Base-by-base conservation (phyloP, 35 echinoderm and acorn worm species). In the Apostichopus californicus region DNA sequence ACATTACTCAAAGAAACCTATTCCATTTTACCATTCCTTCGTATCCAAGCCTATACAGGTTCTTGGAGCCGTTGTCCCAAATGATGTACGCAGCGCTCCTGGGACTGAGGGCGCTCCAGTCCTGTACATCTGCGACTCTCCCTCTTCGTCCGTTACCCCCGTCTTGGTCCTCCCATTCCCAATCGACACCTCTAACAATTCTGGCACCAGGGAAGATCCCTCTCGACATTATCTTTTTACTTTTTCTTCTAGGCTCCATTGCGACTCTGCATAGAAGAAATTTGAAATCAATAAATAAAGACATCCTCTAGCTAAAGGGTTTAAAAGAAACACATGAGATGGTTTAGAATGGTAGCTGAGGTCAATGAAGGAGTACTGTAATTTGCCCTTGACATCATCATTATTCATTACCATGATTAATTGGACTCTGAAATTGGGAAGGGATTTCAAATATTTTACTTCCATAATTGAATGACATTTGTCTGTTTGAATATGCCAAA, bases 131-230 rank as follows among this genome's bases (percentile, higher is more conserved):
- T 17, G 97, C 95, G 26, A 98, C 95, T 75, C 95, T 96, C 8
- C 97, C 97, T 57, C 97, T 78, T 6, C 97, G 87, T 24, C 95
- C 92, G 77, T 94, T 98, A 11, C 97, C 97, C 3, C 97, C 97
- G 92, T 98, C 97, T 71, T 98, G 97, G 56, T 98, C 97, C 86
- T 98, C 97, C 97, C 97, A 98, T 89, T 98, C 94, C 97, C 97
- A 98, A 88, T 98, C 97, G 8, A 98, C 97, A 7, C 97, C 97
- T 54, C 97, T 92, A 6, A 98, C 97, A 87, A 98, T 95, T 13
- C 97, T 73, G 34, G 97, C 94, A 56, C 97, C 97, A 2, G 97
- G 95, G 77, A 96, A 98, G 87, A 98, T 98, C 12, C 97, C 97
- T 7, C 97, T 68, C 4, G 97, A 95, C 93, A 94, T 96, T n/a